phyloP scores from a whole-genome alignment of 2,888 invertebrate genomes.

The Linnaemya vulpina region DNA sequence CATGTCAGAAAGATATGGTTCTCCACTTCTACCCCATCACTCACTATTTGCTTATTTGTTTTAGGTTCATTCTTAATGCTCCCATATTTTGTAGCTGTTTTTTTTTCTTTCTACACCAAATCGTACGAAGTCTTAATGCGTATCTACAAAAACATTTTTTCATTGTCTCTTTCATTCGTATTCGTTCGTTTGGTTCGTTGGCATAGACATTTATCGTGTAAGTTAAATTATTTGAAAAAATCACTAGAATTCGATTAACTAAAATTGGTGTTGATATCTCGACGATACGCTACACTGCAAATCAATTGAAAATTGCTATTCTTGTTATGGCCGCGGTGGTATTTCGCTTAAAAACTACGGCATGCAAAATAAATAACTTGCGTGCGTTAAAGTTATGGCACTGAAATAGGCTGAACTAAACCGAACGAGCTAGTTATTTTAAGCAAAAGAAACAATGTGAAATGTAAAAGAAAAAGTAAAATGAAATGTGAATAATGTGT shows the following conservation, averaged over 20 bases:
- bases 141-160: slow-evolving; percentile 64
- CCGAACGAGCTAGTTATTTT: slow-evolving; percentile 25
- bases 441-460: neutral
- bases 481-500: slow-evolving; percentile 15
- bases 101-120: neutral
- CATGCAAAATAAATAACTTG: slow-evolving; percentile 18
- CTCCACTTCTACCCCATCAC: slow-evolving; percentile 23
- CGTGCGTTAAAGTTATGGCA: slow-evolving; percentile 33
- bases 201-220: slow-evolving; percentile 63
- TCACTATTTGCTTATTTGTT: slow-evolving; percentile 20
- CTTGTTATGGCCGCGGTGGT: slow-evolving; percentile 27
- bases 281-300: slow-evolving; percentile 48
- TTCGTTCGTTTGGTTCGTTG: slow-evolving; percentile 71
- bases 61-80: slow-evolving; percentile 41
- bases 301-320: slow-evolving; percentile 58
- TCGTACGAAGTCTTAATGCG: slow-evolving; percentile 1
- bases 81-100: slow-evolving; percentile 32
- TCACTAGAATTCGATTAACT: slow-evolving; percentile 65
- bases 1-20: slow-evolving; percentile 10
- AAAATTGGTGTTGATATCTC: slow-evolving; percentile 63
- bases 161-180: slow-evolving; percentile 70
- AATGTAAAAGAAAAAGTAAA: slow-evolving; percentile 1
- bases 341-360: slow-evolving; percentile 27
- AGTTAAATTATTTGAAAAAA: slow-evolving; percentile 63
- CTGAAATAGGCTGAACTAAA: slow-evolving; percentile 29